Evolutionary conservation across 1,140 invertebrate species (phyloP).

Genomic region (Papilio machaon): DNA sequence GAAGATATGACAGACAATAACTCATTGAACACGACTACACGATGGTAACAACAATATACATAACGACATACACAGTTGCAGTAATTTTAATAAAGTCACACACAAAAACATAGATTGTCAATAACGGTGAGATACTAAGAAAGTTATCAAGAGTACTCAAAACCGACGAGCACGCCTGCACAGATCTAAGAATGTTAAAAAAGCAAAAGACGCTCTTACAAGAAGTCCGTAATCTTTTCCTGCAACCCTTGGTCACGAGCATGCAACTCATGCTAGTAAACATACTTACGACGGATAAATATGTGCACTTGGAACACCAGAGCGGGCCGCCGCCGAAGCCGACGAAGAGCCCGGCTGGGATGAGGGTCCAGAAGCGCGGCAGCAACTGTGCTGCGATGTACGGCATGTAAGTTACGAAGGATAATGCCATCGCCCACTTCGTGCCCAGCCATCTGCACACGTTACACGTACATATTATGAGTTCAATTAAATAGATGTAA

Average conservation of each 20-base stretch:
- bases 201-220: background rate
- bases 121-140: no score
- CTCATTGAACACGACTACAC: background rate
- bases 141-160: no score
- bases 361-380: conserved; percentile 91
- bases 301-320: conserved; percentile 96
- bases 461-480: background rate
- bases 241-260: background rate
- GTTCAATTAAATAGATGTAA: no score
- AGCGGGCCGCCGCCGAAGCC: conserved; percentile 93
- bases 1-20: conserved; percentile 7
- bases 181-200: background rate
- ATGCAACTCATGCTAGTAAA: background rate
- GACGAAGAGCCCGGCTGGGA: conserved; percentile 90
- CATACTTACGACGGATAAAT: conserved; percentile 86
- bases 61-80: background rate
- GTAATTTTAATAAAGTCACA: background rate
- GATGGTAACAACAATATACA: background rate
- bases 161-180: background rate
- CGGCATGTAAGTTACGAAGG: conserved; percentile 92
- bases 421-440: conserved; percentile 93
- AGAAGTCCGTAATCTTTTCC: background rate
- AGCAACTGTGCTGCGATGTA: conserved; percentile 94
- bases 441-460: conserved; percentile 87
- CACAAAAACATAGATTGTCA: no score